Evolutionary conservation across 2,113 vertebrate species (phyloP).

Genomic region (Corythornis madagascariensis): DNA sequence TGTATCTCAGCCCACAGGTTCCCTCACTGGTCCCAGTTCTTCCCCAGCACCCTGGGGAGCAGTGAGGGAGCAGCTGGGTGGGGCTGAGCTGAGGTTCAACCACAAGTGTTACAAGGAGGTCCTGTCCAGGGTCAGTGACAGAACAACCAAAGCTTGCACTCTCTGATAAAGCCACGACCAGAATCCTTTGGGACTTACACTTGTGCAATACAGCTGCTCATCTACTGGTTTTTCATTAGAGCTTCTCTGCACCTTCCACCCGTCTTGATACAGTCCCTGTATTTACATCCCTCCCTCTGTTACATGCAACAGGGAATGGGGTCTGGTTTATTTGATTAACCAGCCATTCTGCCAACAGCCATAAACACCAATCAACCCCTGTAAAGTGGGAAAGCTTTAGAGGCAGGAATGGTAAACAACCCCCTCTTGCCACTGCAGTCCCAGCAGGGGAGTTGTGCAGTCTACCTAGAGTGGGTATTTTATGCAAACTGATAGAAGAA

Average conservation of each 20-base stretch:
- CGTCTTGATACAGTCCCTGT: conserved; percentile 3
- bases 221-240: conserved; percentile 18
- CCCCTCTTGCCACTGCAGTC: neutral
- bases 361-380: conserved; percentile 33
- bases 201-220: conserved; percentile 23
- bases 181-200: neutral
- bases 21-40: neutral
- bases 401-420: conserved; percentile 24
- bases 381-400: neutral
- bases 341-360: conserved; percentile 36
- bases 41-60: too few species aligned
- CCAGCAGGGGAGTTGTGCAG: neutral
- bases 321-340: conserved; percentile 47
- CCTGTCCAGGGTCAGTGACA: neutral
- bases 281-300: conserved; percentile 4
- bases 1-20: neutral
- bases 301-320: conserved; percentile 4
- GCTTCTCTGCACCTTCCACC: conserved; percentile 23
- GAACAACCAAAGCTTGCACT: neutral
- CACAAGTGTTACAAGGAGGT: neutral
- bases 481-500: conserved; percentile 20
- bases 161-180: conserved; percentile 6
- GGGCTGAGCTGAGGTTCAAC: neutral
- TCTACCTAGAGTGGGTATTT: neutral
- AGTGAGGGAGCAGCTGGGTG: neutral